A percentile compares a stretch with the other conserved stretches of the same genome.
Conservation (phyloP, 2,797 vertebrate genomes). For the Esox masquinongy region DNA sequence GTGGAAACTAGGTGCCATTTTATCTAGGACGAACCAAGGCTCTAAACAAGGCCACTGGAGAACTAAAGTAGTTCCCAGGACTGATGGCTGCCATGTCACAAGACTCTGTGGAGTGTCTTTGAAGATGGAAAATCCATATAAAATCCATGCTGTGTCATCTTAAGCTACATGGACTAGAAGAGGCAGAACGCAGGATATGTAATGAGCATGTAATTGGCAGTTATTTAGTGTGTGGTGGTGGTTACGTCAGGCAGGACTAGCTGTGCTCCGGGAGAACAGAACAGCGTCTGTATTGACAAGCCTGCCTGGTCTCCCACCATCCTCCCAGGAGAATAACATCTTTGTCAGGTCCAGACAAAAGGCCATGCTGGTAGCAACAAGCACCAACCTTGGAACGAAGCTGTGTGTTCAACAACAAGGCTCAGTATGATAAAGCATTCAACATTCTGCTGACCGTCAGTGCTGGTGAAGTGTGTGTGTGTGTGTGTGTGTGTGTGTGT, state of each 20-base stretch:
- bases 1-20: background rate
- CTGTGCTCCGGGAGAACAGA: slow-evolving; percentile 15
- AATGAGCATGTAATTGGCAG: background rate
- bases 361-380: slow-evolving; percentile 23
- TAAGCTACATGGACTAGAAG: background rate
- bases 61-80: background rate
- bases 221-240: background rate
- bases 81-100: background rate
- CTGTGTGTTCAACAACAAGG: background rate
- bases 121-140: no score
- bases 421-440: background rate
- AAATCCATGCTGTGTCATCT: background rate
- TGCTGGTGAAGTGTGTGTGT: background rate
- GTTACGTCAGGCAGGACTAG: background rate
- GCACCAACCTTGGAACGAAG: slow-evolving; percentile 7
- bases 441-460: background rate
- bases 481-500: background rate
- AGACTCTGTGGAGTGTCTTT: background rate
- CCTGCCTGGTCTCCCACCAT: slow-evolving; percentile 17
- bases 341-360: slow-evolving; percentile 1
- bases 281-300: slow-evolving; percentile 25
- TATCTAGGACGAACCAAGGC: background rate
- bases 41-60: background rate
- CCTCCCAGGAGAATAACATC: slow-evolving; percentile 11
- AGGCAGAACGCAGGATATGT: background rate